These are phyloP conservation scores for Okamejei kenojei DNA, from an alignment of 2,797 vertebrate genomes.

Conservation along the genomic window DNA sequence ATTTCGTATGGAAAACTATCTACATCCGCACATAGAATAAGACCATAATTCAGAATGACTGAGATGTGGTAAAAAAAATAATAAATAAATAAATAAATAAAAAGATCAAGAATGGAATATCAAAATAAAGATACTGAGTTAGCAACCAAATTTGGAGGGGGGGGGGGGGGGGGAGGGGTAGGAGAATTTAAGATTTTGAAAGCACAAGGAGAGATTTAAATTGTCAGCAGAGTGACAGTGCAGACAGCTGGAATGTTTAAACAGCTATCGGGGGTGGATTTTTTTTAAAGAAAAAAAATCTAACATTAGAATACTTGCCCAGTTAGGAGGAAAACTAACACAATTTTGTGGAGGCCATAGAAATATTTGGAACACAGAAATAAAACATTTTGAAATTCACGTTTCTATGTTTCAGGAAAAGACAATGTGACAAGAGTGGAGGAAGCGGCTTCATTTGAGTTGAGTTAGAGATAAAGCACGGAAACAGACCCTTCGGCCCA, in stretches of 20 bases:
- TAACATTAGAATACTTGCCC: not conserved
- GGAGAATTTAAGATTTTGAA: not conserved
- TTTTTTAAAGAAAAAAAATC: not conserved
- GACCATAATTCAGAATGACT: not conserved
- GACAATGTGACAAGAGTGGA: not conserved
- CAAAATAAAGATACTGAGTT: not conserved
- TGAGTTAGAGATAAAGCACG: no score
- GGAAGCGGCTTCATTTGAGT: not conserved
- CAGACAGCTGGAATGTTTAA: not conserved
- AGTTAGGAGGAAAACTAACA: not conserved
- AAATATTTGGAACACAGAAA: not conserved
- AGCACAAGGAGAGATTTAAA: not conserved
- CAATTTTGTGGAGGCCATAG: not conserved
- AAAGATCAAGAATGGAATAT: not conserved
- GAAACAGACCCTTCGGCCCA: no score
- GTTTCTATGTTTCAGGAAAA: not conserved
- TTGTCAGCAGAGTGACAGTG: not conserved
- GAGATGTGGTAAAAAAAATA: not conserved
- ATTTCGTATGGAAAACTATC: not conserved
- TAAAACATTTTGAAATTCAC: not conserved
- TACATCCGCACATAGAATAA: not conserved
- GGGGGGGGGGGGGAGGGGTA: no score
- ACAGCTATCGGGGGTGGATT: not conserved
- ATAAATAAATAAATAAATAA: no score
- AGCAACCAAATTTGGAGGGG: not conserved